phyloP scores from a whole-genome alignment of 2,797 vertebrate species.

The Pipistrellus kuhlii region DNA sequence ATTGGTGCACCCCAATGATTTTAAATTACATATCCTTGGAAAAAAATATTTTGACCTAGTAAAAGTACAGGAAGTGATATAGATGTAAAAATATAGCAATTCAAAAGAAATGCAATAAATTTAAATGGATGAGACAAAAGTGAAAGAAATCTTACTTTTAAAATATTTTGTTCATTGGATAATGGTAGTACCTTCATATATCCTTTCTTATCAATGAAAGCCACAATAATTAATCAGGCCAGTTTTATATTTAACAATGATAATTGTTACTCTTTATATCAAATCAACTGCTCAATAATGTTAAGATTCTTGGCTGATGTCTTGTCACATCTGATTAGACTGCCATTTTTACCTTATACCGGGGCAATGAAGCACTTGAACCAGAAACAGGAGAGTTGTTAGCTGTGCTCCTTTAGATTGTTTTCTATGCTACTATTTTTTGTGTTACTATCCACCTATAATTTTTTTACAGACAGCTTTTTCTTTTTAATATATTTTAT shows the following conservation, averaged over 20 bases:
- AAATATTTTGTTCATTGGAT: constrained; percentile 4
- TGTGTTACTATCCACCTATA: not conserved
- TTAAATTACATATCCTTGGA: not conserved
- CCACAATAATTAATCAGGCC: not conserved
- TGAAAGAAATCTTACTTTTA: constrained; percentile 36
- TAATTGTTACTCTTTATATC: not conserved
- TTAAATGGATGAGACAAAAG: not conserved
- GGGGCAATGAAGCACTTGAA: not conserved
- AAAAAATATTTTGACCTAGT: constrained; percentile 12
- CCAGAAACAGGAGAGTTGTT: not conserved
- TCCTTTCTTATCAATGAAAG: constrained; percentile 41
- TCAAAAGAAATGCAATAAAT: constrained; percentile 40
- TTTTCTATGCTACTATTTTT: not conserved
- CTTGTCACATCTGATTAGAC: constrained; percentile 22
- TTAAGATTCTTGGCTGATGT: constrained; percentile 39
- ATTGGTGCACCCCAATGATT: not conserved
- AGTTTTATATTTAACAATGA: constrained; percentile 39
- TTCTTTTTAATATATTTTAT: not conserved
- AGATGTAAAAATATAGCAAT: not conserved
- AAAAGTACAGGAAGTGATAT: not conserved
- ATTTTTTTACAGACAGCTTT: not conserved
- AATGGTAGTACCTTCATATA: not conserved
- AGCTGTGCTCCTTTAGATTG: not conserved
- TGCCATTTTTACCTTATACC: not conserved
- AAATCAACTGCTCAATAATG: constrained; percentile 40